Evolutionary conservation across 2,888 invertebrate species (phyloP).

Genomic region (Crematogaster levior): DNA sequence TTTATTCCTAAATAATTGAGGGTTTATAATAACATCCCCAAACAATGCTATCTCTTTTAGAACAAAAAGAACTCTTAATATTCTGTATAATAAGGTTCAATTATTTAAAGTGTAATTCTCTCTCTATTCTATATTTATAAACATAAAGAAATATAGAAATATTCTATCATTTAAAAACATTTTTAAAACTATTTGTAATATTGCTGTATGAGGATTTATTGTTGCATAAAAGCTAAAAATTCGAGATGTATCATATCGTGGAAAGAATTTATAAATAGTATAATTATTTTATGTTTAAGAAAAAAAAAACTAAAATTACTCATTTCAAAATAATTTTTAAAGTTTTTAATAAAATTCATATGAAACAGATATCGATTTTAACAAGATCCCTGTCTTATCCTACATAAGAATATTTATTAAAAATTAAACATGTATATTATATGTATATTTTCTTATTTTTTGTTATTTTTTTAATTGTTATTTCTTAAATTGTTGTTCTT

Average conservation of each 20-base stretch:
- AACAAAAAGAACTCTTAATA: slow-evolving; percentile 58
- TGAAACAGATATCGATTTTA: not conserved
- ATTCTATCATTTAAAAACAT: slow-evolving; percentile 64
- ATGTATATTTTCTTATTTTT: no score
- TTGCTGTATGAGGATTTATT: slow-evolving; percentile 63
- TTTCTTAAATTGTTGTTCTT: not conserved
- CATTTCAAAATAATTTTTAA: not conserved
- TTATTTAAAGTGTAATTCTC: slow-evolving; percentile 62
- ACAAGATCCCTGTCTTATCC: not conserved
- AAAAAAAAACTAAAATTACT: not conserved
- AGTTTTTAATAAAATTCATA: not conserved
- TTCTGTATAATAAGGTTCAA: slow-evolving; percentile 68
- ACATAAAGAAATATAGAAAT: no score
- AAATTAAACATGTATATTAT: no score
- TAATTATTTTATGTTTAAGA: not conserved
- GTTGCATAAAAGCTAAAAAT: not conserved
- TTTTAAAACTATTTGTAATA: slow-evolving; percentile 59
- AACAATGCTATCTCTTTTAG: slow-evolving; percentile 2
- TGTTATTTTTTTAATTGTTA: no score
- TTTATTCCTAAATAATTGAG: slow-evolving; percentile 21
- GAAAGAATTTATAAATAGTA: not conserved
- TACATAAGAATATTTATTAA: no score
- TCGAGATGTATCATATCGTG: not conserved
- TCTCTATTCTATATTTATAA: slow-evolving; percentile 58
- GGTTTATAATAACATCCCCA: not conserved